A percentile compares a stretch with the other conserved stretches of the same genome.
Evolutionary conservation across 2,888 invertebrate species (phyloP).

Genomic region (Nymphalis polychloros): DNA sequence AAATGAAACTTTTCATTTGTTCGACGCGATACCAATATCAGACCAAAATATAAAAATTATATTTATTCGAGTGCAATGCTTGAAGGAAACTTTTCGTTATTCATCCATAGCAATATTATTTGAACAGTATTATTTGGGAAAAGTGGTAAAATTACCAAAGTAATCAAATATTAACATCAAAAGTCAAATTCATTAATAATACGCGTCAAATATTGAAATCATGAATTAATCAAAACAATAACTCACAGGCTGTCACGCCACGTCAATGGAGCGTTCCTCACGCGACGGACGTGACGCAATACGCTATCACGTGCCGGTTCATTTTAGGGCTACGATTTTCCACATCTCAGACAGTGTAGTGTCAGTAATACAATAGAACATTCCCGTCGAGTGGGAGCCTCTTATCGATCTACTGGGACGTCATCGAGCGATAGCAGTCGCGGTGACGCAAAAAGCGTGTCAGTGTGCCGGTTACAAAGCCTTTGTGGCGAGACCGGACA

Average conservation of each 20-base stretch:
- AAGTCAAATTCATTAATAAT: slow-evolving; percentile 35
- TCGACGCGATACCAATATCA: slow-evolving; percentile 6
- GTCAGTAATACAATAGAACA: slow-evolving; percentile 77
- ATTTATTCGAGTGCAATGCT: background rate
- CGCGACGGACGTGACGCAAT: slow-evolving; percentile 41
- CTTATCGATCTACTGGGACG: slow-evolving; percentile 80
- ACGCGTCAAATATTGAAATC: slow-evolving; percentile 39
- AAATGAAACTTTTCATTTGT: slow-evolving; percentile 20
- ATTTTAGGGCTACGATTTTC: slow-evolving; percentile 75
- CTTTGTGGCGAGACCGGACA: slow-evolving; percentile 77
- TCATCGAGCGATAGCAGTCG: slow-evolving; percentile 77
- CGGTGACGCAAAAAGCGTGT: slow-evolving; percentile 79
- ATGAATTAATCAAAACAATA: slow-evolving; percentile 41
- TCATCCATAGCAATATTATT: background rate
- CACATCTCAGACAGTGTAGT: slow-evolving; percentile 76
- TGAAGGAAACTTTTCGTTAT: background rate
- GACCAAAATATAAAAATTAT: slow-evolving; percentile 7
- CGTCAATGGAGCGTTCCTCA: slow-evolving; percentile 33
- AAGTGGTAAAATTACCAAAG: slow-evolving; percentile 3
- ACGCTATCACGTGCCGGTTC: slow-evolving; percentile 50
- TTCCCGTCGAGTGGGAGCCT: slow-evolving; percentile 77
- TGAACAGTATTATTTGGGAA: background rate
- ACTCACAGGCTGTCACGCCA: slow-evolving; percentile 38
- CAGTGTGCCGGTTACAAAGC: slow-evolving; percentile 75
- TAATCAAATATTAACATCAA: slow-evolving; percentile 30